Base-by-base conservation (phyloP, 2,888 invertebrate genomes). In the Megastigmus dorsalis region DNA sequence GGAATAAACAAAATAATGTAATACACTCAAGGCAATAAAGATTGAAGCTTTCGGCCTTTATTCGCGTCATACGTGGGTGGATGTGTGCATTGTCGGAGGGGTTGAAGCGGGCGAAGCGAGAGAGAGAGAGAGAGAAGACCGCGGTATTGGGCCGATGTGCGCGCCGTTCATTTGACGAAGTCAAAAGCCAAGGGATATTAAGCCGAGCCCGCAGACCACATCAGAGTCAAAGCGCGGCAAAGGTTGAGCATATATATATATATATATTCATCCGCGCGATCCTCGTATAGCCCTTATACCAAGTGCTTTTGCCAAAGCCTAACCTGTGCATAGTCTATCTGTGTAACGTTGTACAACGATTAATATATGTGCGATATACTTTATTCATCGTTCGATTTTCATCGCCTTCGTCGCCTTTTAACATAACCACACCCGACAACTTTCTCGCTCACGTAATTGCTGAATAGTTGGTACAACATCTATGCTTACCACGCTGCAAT, bases 151-250 rank as follows among this genome's bases (percentile, higher is more conserved):
- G 81, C n/a, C 80, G 82, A 83, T 80, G 82, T 82, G 81, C 84
- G n/a, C n/a, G n/a, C n/a, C n/a, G 82, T 82, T 86, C 86, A 86
- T 87, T 86, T 85, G 86, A 85, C 82, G 81, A 86, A 84, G 85
- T 84, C 83, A 82, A 85, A 82, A 83, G 84, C 82, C 82, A 80
- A 83, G 83, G 82, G 84, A 86, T 87, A 87, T 87, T 87, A 87
- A 86, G 84, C 85, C 41, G 80, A 82, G 78, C 80, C 86, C 84
- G 81, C 83, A 86, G 84, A 87, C 87, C 86, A 87, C 88, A 87
- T 86, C 87, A 86, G 83, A 87, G 83, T 82, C 81, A 81, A 80
- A 82, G 78, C 71, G 81, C 80, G 26, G 55, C 80, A 80, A 81
- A 79, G 82, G 82, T 83, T 81, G 80, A 83, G 82, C 82, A 84